Evolutionary conservation across 1,140 invertebrate species (phyloP), one percentile per base, ranked within the genome.

Genomic region (Drosophila funebris): DNA sequence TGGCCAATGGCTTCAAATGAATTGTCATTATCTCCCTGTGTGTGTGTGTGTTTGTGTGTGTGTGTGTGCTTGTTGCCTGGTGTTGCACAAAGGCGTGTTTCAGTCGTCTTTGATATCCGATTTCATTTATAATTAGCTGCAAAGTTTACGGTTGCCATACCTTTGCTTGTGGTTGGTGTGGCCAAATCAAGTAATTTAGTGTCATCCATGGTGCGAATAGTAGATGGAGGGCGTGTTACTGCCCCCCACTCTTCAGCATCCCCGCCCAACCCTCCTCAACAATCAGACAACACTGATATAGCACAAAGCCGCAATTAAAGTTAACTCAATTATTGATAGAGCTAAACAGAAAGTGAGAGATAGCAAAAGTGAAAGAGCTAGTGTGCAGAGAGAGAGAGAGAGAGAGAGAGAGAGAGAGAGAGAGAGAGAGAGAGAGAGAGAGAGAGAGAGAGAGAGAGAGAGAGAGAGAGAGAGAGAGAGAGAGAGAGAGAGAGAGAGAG

Each of bases 71-170:
- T 54, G 67, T 56, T 46, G 18, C 13, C 24, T 62, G 67, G 62
- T 44, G 41, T 24, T 67, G 57, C 76, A 87, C 69, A 85, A 85
- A 81, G 82, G 82, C 82, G 82, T 82, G 82, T 78, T 62, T 61
- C 58, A 66, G 78, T 72, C 71, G 79, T 76, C 70, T 87, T 82
- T 87, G 82, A 85, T 85, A 85, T 85, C 78, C 82, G 82, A 87
- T 85, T 85, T 85, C 82, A 85, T 85, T 87, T 85, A 85, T 85
- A 85, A 85, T 85, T 85, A 85, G 82, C 82, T 87, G 66, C 71
- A 78, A 85, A 82, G 82, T 85, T 87, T 78, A 87, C 77, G 82
- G 70, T 78, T 82, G 70, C 82, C 82, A 70, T 85, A 87, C 81
- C 81, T 84, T 77, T 78, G 75, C 61, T 87, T 85, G 81, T 70